phyloP scores from a whole-genome alignment of 2,888 invertebrate species.

The Macrophya alboannulata region DNA sequence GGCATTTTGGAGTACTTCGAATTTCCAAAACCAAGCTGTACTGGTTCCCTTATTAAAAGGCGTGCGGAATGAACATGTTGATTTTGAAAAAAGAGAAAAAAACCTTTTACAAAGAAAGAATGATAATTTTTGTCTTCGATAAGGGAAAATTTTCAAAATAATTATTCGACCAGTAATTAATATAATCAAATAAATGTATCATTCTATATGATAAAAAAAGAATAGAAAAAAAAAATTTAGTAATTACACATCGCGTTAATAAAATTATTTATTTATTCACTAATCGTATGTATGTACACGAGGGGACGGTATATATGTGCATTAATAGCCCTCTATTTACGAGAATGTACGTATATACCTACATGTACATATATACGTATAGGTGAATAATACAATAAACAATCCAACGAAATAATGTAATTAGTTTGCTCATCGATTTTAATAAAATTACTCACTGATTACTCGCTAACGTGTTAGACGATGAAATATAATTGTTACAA shows the following conservation, averaged over 20 bases:
- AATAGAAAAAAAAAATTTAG: neutral
- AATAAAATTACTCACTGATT: slow-evolving; percentile 29
- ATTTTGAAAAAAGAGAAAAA: no score
- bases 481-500: neutral
- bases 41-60: no score
- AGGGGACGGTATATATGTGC: no score
- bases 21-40: no score
- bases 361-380: no score
- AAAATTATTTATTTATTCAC: neutral
- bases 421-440: slow-evolving; percentile 7
- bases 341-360: neutral
- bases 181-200: no score
- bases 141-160: no score
- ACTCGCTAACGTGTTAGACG: slow-evolving; percentile 3
- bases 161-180: no score
- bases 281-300: neutral
- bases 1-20: no score
- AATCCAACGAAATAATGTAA: neutral
- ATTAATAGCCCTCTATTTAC: neutral
- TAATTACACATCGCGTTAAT: neutral
- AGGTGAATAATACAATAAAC: neutral
- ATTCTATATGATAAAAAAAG: no score
- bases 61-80: neutral
- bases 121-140: no score
- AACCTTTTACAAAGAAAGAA: no score